Percentiles rank a stretch among this genome's conserved stretches.
These are phyloP conservation scores for Anthopleura xanthogrammica DNA, from an alignment of 92 coral and sea anemone genomes.

Conservation along the genomic window DNA sequence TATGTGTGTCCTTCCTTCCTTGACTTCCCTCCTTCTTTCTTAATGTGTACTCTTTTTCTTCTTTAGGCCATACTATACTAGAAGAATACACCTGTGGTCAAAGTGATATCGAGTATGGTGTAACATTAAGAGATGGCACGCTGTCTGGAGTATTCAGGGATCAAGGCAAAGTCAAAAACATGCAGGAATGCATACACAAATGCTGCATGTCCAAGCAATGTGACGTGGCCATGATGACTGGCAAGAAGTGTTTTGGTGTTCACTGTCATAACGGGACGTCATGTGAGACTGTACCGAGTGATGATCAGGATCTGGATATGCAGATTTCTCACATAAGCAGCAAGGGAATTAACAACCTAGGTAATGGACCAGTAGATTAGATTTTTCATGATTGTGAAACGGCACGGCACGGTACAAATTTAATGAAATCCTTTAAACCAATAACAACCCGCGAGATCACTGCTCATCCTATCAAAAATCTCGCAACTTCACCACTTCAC, in stretches of 20 bases:
- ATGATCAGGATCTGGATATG: constrained; percentile 76
- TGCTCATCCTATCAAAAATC: too few relatives aligned
- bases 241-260: constrained; percentile 81
- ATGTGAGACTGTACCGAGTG: constrained; percentile 91
- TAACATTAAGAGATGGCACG: constrained; percentile 81
- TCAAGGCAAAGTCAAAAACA: constrained; percentile 78
- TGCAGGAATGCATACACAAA: constrained; percentile 94
- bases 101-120: constrained; percentile 86
- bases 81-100: constrained; percentile 95
- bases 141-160: constrained; percentile 83
- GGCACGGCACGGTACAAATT: too few relatives aligned
- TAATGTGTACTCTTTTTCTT: not conserved
- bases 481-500: too few relatives aligned
- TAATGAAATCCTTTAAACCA: too few relatives aligned
- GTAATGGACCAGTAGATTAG: constrained; percentile 31
- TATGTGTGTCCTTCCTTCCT: too few relatives aligned
- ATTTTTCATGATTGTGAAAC: too few relatives aligned
- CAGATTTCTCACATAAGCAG: constrained; percentile 85
- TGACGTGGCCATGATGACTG: constrained; percentile 97
- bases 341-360: constrained; percentile 74
- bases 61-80: constrained; percentile 73
- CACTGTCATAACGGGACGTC: constrained; percentile 82
- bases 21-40: not conserved
- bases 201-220: constrained; percentile 86
- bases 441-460: too few relatives aligned